Conservation (phyloP, 2,797 vertebrate genomes). For the Phaenicophaeus curvirostris region DNA sequence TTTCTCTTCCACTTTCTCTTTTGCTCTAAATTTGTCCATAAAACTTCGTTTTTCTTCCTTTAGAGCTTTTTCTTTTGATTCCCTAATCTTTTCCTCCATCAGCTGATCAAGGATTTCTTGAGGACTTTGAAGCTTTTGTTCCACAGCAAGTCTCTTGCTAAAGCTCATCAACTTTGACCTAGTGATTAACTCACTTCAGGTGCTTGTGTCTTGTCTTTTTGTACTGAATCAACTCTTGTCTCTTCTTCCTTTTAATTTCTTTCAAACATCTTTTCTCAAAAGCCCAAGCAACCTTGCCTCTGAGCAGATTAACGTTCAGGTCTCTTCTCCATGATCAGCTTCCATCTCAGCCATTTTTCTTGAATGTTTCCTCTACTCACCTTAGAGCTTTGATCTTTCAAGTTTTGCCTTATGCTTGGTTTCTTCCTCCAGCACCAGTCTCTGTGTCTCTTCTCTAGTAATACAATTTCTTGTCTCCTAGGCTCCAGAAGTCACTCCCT, state of each 20-base stretch:
- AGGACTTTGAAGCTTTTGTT: slow-evolving; percentile 31
- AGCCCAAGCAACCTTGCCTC: background rate
- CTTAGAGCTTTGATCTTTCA: background rate
- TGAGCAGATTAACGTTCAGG: background rate
- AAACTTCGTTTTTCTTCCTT: background rate
- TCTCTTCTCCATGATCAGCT: background rate
- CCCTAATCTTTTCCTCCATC: slow-evolving; percentile 5
- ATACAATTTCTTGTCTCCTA: background rate
- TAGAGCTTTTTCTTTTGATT: slow-evolving; percentile 24
- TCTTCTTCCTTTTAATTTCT: background rate
- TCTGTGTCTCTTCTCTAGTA: background rate
- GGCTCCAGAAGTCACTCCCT: background rate
- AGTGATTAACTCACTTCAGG: background rate
- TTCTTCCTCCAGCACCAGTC: background rate
- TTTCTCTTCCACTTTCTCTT: slow-evolving; percentile 15
- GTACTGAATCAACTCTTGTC: background rate
- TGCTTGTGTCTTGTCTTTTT: background rate
- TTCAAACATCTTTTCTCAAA: slow-evolving; percentile 17
- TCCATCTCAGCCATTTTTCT: slow-evolving; percentile 19
- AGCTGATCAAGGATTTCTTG: slow-evolving; percentile 27
- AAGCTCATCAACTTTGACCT: slow-evolving; percentile 13
- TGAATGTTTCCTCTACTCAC: background rate
- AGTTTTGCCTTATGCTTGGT: background rate
- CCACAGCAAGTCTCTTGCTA: background rate
- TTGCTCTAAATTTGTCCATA: background rate